Percentiles rank a stretch among this genome's conserved stretches.
These are phyloP conservation scores for Ochlodes sylvanus DNA, from an alignment of 2,888 invertebrate species.

Conservation along the genomic window DNA sequence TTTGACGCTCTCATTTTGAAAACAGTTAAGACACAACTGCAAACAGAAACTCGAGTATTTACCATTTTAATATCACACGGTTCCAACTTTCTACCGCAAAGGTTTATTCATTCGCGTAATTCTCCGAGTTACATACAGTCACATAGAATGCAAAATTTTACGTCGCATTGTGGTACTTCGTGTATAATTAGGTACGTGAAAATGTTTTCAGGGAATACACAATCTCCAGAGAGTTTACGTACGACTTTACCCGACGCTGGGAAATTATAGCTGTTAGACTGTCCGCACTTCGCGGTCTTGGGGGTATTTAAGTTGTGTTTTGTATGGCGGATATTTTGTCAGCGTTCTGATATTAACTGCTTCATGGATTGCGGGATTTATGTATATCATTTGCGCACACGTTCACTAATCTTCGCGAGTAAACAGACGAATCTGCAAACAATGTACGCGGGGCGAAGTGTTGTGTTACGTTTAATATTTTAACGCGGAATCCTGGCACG, in stretches of 20 bases:
- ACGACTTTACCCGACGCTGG: conserved; percentile 38
- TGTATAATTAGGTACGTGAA: conserved; percentile 39
- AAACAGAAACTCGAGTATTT: conserved; percentile 26
- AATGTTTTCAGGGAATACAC: conserved; percentile 37
- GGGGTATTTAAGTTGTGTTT: conserved; percentile 24
- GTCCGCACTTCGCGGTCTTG: conserved; percentile 31
- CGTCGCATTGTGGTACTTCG: conserved; percentile 36
- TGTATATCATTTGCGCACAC: conserved; percentile 35
- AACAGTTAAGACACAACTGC: conserved; percentile 30
- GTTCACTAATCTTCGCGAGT: conserved; percentile 41
- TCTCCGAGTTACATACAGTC: conserved; percentile 27
- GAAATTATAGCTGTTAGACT: conserved; percentile 40
- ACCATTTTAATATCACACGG: conserved; percentile 33
- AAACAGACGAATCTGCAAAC: conserved; percentile 48
- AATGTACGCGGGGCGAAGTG: conserved; percentile 26
- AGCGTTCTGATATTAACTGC: conserved; percentile 28
- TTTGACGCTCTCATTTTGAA: conserved; percentile 24
- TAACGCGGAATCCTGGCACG: conserved; percentile 50
- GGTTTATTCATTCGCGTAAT: conserved; percentile 16
- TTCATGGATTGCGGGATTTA: conserved; percentile 33
- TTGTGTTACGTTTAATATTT: conserved; percentile 52
- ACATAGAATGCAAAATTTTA: conserved; percentile 35
- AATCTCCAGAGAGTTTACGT: conserved; percentile 40
- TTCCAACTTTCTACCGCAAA: conserved; percentile 20
- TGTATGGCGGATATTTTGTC: conserved; percentile 21